These are phyloP conservation scores for Brachionus paranguensis DNA, from an alignment of 1,140 invertebrate genomes.

Conservation along the genomic window DNA sequence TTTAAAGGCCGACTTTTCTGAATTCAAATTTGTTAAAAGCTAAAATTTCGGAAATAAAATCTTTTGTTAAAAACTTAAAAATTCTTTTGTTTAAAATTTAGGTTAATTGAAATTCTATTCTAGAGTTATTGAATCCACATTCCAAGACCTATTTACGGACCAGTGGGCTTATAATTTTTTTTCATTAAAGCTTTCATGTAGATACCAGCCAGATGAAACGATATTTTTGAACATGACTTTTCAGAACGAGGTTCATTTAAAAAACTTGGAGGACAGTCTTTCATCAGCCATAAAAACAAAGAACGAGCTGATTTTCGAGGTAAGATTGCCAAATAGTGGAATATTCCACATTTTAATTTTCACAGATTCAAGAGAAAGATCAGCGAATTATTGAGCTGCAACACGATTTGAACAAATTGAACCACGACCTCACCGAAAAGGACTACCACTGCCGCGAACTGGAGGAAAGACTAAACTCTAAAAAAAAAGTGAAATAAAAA, in stretches of 20 bases:
- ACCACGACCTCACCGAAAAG: slow-evolving; percentile 29
- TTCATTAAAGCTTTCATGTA: slow-evolving; percentile 13
- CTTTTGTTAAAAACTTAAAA: neutral
- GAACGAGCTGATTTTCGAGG: slow-evolving; percentile 17
- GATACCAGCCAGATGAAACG: neutral
- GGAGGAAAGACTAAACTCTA: neutral
- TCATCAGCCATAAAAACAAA: slow-evolving; percentile 2
- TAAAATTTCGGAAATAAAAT: slow-evolving; percentile 4
- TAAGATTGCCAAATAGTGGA: neutral
- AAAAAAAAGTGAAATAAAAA: neutral
- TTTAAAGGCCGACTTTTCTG: neutral
- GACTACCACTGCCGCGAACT: neutral
- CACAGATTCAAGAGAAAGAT: slow-evolving; percentile 23
- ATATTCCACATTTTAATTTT: neutral
- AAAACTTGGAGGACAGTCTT: slow-evolving; percentile 21
- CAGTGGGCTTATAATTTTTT: neutral
- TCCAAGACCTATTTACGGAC: neutral
- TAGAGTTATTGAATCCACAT: neutral
- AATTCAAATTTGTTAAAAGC: neutral
- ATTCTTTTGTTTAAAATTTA: neutral
- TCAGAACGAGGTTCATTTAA: slow-evolving; percentile 10
- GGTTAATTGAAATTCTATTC: neutral
- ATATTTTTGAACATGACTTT: slow-evolving; percentile 35
- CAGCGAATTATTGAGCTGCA: slow-evolving; percentile 4
- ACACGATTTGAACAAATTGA: slow-evolving; percentile 11